Conservation (phyloP, 2,797 vertebrate genomes). For the Diglossa cyanea region DNA sequence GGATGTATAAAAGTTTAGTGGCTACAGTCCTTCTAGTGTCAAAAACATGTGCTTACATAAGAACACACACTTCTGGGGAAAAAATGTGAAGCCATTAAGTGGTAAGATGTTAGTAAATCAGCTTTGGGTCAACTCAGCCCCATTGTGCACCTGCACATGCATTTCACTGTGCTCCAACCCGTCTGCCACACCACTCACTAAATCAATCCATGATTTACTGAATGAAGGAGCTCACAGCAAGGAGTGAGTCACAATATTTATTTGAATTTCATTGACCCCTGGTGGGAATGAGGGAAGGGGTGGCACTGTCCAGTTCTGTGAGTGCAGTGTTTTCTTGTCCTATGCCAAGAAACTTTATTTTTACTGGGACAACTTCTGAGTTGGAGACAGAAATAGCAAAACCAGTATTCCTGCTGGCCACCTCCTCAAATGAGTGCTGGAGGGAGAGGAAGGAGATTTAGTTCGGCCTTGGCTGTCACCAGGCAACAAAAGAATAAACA, state of each 20-base stretch:
- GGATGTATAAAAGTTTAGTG: slow-evolving; percentile 45
- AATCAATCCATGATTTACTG: slow-evolving; percentile 32
- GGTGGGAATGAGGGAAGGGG: slow-evolving; percentile 37
- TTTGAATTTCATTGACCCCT: slow-evolving; percentile 49
- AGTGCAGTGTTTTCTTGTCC: not conserved
- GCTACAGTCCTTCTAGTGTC: not conserved
- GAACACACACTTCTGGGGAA: not conserved
- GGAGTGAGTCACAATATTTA: slow-evolving; percentile 38
- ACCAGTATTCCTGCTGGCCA: not conserved
- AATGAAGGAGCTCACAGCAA: not conserved
- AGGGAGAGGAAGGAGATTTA: not conserved
- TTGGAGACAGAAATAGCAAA: slow-evolving; percentile 24
- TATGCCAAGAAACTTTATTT: slow-evolving; percentile 24
- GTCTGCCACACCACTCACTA: slow-evolving; percentile 8
- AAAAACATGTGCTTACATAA: slow-evolving; percentile 27
- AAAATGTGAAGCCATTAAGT: not conserved
- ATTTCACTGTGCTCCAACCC: not conserved
- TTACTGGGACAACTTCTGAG: slow-evolving; percentile 4
- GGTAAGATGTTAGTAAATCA: slow-evolving; percentile 28
- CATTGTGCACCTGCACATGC: slow-evolving; percentile 1
- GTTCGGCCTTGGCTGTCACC: not conserved
- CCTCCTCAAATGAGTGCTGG: not conserved
- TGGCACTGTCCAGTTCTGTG: slow-evolving; percentile 5
- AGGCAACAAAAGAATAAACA: not conserved
- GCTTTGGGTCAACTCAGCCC: not conserved